Base-by-base conservation (phyloP, 1,140 invertebrate genomes). In the Sinella curviseta region DNA sequence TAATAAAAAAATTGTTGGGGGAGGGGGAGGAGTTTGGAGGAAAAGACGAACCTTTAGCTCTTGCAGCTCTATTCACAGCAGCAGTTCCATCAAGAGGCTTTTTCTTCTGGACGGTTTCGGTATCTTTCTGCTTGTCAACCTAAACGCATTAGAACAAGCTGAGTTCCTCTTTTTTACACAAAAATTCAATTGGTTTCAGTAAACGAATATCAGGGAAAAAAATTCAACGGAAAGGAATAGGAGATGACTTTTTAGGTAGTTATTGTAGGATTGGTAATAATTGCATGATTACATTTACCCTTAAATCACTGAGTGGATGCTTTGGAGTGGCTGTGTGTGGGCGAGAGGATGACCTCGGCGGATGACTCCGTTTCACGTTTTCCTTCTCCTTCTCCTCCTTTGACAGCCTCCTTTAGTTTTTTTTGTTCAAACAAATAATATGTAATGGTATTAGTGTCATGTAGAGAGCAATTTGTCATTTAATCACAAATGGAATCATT, bases 321-420 rank as follows among this genome's bases (percentile, higher is more conserved):
- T 85, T 85, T 36, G 85, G 82, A 30, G 85, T 85, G 28, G 85
- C 85, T 39, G 85, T 89, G 87, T 82, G 87, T 85, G 78, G 89
- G 86, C 87, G 84, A 85, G 86, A 85, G 86, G 54, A 73, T 36
- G 60, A 55, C 76, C 79, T 76, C 80, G 77, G 78, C 54, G 75
- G 76, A 86, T 85, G 86, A 92, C 92, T 84, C 91, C 91, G 54
- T 83, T 92, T 93, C 84, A 93, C 93, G 86, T 93, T 93, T 86
- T 95, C 94, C 83, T 93, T 92, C 77, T 95, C 94, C 85, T 95
- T 95, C 85, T 95, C 94, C 85, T 94, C 94, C 84, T 95, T 94
- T 76, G 93, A 93, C 83, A 94, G 91, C 87, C 81, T 83, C 33
- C 92, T 93, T 85, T 8, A 48, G 20, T 12, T 12, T 48, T 48